These are phyloP conservation scores for Microtus montanus DNA, from an alignment of 2,113 vertebrate species.

Conservation along the genomic window DNA sequence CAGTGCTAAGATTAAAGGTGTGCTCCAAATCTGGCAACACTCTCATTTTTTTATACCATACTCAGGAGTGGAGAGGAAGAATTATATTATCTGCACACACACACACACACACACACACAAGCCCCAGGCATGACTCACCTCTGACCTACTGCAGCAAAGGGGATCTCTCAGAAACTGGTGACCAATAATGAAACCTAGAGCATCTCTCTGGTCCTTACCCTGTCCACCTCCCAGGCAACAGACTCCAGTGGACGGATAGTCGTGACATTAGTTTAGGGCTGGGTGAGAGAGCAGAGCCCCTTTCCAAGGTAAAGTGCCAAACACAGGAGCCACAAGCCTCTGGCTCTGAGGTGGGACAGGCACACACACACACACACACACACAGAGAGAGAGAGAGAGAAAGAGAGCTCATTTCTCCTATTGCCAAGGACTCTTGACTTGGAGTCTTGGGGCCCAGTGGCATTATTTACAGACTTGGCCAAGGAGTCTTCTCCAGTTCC, in stretches of 20 bases:
- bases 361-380: no score
- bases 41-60: no score
- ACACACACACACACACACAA: not conserved
- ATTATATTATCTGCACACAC: not conserved
- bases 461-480: not conserved
- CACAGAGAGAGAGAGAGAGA: no score
- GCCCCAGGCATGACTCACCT: not conserved
- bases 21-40: no score
- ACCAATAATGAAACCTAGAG: not conserved
- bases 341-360: not conserved
- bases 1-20: not conserved
- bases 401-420: not conserved
- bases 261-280: not conserved
- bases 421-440: not conserved
- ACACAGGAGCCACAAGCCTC: not conserved
- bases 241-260: no score
- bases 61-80: not conserved
- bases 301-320: not conserved
- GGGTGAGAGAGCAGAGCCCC: not conserved
- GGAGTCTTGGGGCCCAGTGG: not conserved
- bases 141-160: not conserved
- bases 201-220: not conserved
- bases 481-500: not conserved
- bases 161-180: not conserved
- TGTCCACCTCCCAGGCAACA: not conserved